Evolutionary conservation across 2,888 invertebrate genomes (phyloP).

Genomic region (Emmelina monodactyla): DNA sequence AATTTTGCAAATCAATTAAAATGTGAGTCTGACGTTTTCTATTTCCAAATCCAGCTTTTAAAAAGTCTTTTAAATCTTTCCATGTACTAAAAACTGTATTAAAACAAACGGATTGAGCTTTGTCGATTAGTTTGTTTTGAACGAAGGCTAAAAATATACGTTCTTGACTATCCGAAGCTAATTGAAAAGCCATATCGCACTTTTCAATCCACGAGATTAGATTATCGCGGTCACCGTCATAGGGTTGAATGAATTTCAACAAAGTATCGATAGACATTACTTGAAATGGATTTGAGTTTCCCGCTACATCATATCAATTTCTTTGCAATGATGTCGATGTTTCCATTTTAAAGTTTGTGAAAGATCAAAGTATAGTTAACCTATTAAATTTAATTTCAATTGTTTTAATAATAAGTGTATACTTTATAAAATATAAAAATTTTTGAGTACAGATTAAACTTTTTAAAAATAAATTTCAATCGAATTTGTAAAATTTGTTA

Average conservation of each 20-base stretch:
- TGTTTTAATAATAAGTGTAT: no score
- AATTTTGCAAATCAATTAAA: slow-evolving; percentile 2
- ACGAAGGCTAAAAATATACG: slow-evolving; percentile 2
- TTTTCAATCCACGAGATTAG: slow-evolving; percentile 6
- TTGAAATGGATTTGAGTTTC: neutral
- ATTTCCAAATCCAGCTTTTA: neutral
- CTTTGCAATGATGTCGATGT: no score
- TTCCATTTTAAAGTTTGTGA: no score
- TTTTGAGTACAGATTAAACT: no score
- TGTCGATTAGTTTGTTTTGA: neutral
- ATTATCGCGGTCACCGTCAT: slow-evolving; percentile 5
- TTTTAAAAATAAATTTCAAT: no score
- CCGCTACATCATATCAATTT: neutral
- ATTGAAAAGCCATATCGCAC: slow-evolving; percentile 5
- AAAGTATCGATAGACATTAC: neutral
- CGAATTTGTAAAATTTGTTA: no score
- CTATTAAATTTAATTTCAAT: no score
- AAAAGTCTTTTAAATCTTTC: neutral
- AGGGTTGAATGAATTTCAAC: slow-evolving; percentile 7
- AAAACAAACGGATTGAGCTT: neutral
- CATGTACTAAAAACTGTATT: neutral
- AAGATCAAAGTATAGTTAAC: no score
- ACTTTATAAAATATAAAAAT: no score
- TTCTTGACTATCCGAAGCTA: slow-evolving; percentile 3
- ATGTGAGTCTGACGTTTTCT: slow-evolving; percentile 1